phyloP scores from a whole-genome alignment of 2,797 vertebrate genomes.

The Hafferia zeledoni region DNA sequence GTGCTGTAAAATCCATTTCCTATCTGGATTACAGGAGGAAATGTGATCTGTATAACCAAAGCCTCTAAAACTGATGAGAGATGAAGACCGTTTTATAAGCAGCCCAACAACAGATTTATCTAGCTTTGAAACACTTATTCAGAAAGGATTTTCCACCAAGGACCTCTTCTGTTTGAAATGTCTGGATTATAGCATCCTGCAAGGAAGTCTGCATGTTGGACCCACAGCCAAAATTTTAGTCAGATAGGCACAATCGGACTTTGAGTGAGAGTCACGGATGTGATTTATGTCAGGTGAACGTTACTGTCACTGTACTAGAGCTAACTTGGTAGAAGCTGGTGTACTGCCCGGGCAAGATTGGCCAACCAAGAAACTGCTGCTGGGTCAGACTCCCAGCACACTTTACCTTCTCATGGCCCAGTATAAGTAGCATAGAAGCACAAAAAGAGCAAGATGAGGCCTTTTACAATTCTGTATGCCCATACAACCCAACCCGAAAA shows the following conservation, averaged over 20 bases:
- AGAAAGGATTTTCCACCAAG: background rate
- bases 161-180: background rate
- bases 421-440: background rate
- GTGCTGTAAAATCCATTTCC: background rate
- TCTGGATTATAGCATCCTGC: background rate
- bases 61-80: background rate
- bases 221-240: background rate
- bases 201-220: background rate
- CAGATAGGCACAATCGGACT: background rate
- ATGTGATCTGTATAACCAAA: background rate
- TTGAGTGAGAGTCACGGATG: background rate
- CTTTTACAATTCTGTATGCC: background rate
- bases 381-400: background rate
- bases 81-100: background rate
- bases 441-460: background rate
- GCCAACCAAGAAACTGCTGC: background rate
- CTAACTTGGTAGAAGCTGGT: background rate
- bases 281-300: background rate
- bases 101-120: background rate
- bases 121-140: background rate
- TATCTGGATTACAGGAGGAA: background rate
- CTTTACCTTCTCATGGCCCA: background rate
- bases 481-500: background rate
- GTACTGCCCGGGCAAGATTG: background rate
- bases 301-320: background rate